Evolutionary conservation across 2,113 vertebrate genomes (phyloP).

Genomic region (Chaetodon trifascialis): DNA sequence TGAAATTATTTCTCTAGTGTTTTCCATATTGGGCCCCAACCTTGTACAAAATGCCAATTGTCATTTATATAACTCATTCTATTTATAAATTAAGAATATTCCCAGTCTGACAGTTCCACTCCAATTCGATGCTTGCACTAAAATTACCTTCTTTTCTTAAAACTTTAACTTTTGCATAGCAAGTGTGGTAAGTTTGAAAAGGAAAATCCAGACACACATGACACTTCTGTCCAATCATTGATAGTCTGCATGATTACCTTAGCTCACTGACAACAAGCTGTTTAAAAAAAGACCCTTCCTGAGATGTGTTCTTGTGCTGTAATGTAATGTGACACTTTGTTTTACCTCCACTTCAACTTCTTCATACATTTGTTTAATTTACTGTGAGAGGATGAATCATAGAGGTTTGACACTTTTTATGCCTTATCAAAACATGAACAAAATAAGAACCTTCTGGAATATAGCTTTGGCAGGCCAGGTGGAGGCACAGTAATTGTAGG

Average conservation of each 20-base stretch:
- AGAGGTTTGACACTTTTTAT: not conserved
- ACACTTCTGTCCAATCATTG: not conserved
- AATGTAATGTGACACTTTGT: not conserved
- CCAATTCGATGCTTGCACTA: not conserved
- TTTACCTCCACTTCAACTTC: not conserved
- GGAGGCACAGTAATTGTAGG: not conserved
- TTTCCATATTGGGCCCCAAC: not conserved
- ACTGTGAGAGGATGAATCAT: not conserved
- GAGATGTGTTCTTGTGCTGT: not conserved
- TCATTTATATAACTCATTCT: not conserved
- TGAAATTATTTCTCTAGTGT: not conserved
- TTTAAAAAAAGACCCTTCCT: not conserved
- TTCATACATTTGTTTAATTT: not conserved
- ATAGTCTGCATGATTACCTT: not conserved
- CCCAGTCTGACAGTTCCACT: not conserved
- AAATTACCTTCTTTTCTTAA: not conserved
- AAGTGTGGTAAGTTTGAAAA: not conserved
- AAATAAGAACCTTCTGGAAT: not conserved
- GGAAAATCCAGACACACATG: not conserved
- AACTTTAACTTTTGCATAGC: not conserved
- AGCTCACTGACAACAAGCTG: not conserved
- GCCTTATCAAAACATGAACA: not conserved
- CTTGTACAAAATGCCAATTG: not conserved
- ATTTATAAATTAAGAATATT: not conserved
- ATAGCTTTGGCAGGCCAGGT: not conserved